Evolutionary conservation across 2,113 vertebrate genomes (phyloP), one percentile per base, ranked within the genome.

Genomic region (Empidonax traillii): DNA sequence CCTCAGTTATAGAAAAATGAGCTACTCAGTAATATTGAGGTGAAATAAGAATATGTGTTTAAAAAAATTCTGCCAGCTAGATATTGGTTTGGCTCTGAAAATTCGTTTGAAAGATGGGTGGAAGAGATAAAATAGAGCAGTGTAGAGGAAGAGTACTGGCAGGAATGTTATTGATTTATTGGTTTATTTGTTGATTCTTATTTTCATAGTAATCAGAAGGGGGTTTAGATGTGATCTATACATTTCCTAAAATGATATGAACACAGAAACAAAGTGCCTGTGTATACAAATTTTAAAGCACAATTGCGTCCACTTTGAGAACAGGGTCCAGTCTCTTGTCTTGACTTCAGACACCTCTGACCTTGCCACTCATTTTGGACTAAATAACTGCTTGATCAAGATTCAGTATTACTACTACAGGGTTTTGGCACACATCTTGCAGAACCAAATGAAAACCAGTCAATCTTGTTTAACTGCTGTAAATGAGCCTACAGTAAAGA

Each of bases 1-100:
- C 74, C 66, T 95, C 92, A 85, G 68, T 78, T 92, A 93, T 61
- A 81, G 84, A 95, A 93, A 68, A 65, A 95, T 53, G 52, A 80
- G 39, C n/a, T 72, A n/a, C 23, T 84, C 37, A 25, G 53, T 84
- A 78, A 78, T 63, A 84, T 13, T 61, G 67, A 92, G 47, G 41
- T 79, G 73, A 97, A 95, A 85, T 75, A 75, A 69, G 51, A 96
- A 53, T 59, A 77, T 33, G 28, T 43, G 9, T 84, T 89, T 72
- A 89, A 87, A 95, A 75, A 44, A 88, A 90, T 56, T 67, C 39
- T 86, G 68, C 65, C 61, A 75, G 65, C 43, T 27, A 90, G 63
- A 79, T 84, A 63, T 3, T 90, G 41, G 31, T 73, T 87, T 9
- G 4, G 53, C 39, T 87, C 59, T 79, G 53, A 79, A 91, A 85